A percentile compares a stretch with the other conserved stretches of the same genome.
Evolutionary conservation across 1,140 invertebrate genomes (phyloP).

Genomic region (Lasioglossum albipes): DNA sequence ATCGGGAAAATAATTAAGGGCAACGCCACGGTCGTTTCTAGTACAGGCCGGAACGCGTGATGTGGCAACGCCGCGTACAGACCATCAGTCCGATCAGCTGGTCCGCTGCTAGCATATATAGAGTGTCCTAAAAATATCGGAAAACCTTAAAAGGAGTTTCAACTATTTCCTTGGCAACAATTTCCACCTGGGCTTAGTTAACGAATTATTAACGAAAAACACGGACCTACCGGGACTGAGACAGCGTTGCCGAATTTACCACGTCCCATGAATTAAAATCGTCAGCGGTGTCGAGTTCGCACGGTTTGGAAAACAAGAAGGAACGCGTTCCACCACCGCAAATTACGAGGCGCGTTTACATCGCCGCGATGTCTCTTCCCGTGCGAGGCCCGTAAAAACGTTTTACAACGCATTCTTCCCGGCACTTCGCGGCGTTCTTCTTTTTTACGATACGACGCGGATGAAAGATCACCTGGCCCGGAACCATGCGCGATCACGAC

Average conservation of each 20-base stretch:
- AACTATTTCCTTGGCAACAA: too few relatives aligned
- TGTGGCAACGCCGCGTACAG: too few relatives aligned
- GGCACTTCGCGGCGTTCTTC: neutral
- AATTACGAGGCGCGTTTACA: constrained; percentile 16
- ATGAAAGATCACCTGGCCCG: constrained; percentile 21
- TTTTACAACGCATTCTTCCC: constrained; percentile 2
- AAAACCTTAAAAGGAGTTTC: too few relatives aligned
- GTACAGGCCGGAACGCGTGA: too few relatives aligned
- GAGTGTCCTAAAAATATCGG: too few relatives aligned
- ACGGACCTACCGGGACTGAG: too few relatives aligned
- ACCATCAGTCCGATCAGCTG: too few relatives aligned
- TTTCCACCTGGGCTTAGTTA: too few relatives aligned
- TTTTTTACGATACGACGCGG: constrained; percentile 15
- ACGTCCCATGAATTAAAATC: constrained; percentile 12
- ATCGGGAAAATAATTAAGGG: constrained; percentile 35
- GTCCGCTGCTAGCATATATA: too few relatives aligned
- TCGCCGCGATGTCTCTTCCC: neutral
- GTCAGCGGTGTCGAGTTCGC: neutral
- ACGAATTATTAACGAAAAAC: too few relatives aligned
- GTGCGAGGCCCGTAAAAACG: constrained; percentile 8
- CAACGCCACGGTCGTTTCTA: neutral
- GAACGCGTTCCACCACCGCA: neutral
- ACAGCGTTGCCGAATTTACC: too few relatives aligned
- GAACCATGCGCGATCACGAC: too few relatives aligned
- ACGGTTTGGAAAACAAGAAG: neutral